Percentiles rank a stretch among this genome's conserved stretches.
phyloP scores from a whole-genome alignment of 1,140 invertebrate species.

The Andricus grossulariae region DNA sequence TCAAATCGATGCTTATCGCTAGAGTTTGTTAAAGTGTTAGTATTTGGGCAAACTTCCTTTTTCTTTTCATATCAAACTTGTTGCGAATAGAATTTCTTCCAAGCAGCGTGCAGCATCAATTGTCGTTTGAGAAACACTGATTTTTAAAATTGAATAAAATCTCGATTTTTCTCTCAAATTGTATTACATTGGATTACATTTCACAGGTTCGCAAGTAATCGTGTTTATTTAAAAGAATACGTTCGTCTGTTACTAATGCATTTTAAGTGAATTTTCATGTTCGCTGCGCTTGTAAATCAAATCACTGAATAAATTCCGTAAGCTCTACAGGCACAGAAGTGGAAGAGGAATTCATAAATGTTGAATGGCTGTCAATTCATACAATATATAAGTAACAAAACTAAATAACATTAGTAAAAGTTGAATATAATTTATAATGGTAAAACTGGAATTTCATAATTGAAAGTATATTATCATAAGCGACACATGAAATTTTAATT shows the following conservation, averaged over 20 bases:
- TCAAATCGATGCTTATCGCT: not conserved
- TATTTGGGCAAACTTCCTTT: slow-evolving; percentile 7
- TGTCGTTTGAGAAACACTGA: not conserved
- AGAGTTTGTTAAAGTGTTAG: not conserved
- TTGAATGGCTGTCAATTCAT: too few relatives aligned
- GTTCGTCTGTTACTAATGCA: slow-evolving; percentile 18
- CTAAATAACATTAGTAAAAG: too few relatives aligned
- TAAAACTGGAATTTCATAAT: too few relatives aligned
- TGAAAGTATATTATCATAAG: too few relatives aligned
- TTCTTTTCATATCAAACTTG: not conserved
- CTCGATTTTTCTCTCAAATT: not conserved
- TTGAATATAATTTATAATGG: too few relatives aligned
- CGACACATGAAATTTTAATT: too few relatives aligned
- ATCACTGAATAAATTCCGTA: slow-evolving; percentile 1
- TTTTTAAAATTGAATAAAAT: not conserved
- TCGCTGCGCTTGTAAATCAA: not conserved
- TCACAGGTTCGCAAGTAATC: not conserved
- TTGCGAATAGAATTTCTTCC: not conserved
- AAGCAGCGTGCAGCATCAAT: not conserved
- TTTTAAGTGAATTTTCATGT: slow-evolving; percentile 30
- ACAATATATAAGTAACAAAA: too few relatives aligned
- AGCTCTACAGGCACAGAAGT: not conserved
- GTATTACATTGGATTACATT: not conserved
- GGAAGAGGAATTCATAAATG: too few relatives aligned
- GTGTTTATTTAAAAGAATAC: not conserved